Percentiles rank a stretch among this genome's conserved stretches.
Evolutionary conservation across 1,140 invertebrate species (phyloP).

Genomic region (Elymnias hypermnestra): DNA sequence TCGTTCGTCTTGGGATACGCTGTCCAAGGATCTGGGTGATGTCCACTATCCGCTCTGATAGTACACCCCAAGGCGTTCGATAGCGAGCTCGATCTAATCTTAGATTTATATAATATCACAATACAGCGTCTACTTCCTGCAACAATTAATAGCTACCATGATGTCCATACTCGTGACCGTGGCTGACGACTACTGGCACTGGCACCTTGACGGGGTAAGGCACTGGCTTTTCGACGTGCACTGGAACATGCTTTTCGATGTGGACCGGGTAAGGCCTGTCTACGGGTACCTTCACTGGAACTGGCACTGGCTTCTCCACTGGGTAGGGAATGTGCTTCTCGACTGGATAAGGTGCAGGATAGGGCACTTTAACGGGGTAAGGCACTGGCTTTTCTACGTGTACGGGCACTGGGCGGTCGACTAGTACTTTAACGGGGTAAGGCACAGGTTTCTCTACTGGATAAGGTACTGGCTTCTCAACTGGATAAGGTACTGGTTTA

Average conservation of each 20-base stretch:
- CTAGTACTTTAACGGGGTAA: constrained; percentile 79
- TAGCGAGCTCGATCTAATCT: constrained; percentile 56
- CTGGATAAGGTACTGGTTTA: constrained; percentile 79
- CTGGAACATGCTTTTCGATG: constrained; percentile 78
- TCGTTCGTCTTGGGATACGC: constrained; percentile 33
- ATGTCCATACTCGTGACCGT: constrained; percentile 68
- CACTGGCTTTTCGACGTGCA: constrained; percentile 76
- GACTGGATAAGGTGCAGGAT: constrained; percentile 77
- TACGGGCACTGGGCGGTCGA: constrained; percentile 78
- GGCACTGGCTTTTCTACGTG: constrained; percentile 76
- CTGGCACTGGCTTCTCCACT: constrained; percentile 79
- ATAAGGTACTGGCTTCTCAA: constrained; percentile 82
- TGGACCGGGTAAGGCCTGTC: too few species aligned
- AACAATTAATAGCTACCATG: constrained; percentile 71
- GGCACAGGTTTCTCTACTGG: constrained; percentile 82
- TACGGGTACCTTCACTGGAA: constrained; percentile 78
- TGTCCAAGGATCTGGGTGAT: constrained; percentile 40
- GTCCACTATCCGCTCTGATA: constrained; percentile 43
- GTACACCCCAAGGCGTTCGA: constrained; percentile 34
- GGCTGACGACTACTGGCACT: constrained; percentile 74
- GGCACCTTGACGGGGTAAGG: constrained; percentile 79
- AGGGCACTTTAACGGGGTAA: constrained; percentile 77
- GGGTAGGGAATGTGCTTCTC: constrained; percentile 83
- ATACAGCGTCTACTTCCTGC: constrained; percentile 66
- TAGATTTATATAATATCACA: constrained; percentile 68